Conservation (phyloP, 1,140 invertebrate genomes). For the Lithobius niger region DNA sequence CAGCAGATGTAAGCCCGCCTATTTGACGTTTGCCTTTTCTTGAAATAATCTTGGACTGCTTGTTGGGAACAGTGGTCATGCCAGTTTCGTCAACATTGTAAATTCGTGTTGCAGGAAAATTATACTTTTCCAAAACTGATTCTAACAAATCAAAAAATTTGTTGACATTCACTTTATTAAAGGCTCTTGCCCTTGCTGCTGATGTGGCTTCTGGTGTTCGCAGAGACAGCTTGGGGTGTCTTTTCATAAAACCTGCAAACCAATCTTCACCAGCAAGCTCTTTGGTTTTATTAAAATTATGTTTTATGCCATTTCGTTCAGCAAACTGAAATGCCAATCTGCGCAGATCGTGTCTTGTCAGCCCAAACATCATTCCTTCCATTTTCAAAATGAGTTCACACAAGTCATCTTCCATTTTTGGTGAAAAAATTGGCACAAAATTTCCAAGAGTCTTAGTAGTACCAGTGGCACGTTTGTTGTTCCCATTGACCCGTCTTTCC, state of each 20-base stretch:
- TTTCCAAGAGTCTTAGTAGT: no score
- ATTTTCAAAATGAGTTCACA: no score
- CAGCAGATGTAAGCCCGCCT: slow-evolving; percentile 4
- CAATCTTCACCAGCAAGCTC: neutral
- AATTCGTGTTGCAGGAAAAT: slow-evolving; percentile 3
- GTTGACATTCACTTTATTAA: slow-evolving; percentile 10
- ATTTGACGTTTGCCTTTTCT: slow-evolving; percentile 12
- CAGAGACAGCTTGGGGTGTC: neutral
- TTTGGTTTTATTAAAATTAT: slow-evolving; percentile 4
- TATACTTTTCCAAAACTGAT: neutral
- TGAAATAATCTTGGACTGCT: slow-evolving; percentile 4
- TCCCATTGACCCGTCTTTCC: no score
- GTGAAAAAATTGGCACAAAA: no score
- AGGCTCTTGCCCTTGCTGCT: neutral
- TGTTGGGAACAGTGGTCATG: neutral
- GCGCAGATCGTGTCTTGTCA: slow-evolving; percentile 7
- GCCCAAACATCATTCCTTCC: slow-evolving; percentile 8
- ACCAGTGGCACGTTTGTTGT: no score
- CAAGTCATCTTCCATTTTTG: no score
- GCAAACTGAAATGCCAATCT: slow-evolving; percentile 9
- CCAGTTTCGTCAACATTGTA: slow-evolving; percentile 8
- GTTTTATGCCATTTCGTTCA: neutral
- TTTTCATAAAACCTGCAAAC: neutral
- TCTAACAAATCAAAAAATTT: slow-evolving; percentile 13
- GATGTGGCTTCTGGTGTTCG: neutral